phyloP scores from a whole-genome alignment of 2,113 vertebrate species.

The Takifugu flavidus region DNA sequence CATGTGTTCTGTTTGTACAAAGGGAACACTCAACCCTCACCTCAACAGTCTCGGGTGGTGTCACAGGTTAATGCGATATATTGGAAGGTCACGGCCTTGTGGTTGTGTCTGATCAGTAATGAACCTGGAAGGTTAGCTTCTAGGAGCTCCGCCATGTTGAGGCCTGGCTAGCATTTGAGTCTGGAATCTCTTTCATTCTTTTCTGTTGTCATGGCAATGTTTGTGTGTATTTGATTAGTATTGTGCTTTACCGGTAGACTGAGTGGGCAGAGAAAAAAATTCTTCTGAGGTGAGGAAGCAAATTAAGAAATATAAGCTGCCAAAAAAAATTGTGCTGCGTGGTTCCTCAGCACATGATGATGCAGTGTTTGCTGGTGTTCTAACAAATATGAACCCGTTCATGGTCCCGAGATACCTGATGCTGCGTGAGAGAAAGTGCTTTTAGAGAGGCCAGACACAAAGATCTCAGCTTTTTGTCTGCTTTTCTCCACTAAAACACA shows the following conservation, averaged over 20 bases:
- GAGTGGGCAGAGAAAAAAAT: too few relatives aligned
- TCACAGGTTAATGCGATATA: conserved; percentile 21
- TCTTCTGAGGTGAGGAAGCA: conserved; percentile 5
- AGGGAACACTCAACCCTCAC: conserved; percentile 14
- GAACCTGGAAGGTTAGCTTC: conserved; percentile 17
- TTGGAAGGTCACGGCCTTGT: conserved; percentile 1
- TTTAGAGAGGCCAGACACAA: conserved; percentile 30
- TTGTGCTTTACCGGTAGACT: too few relatives aligned
- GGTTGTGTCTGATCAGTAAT: conserved; percentile 12
- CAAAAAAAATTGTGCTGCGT: conserved; percentile 16
- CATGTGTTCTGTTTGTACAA: not conserved
- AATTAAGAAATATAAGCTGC: conserved; percentile 21
- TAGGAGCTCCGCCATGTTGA: conserved; percentile 29
- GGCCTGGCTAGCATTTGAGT: conserved; percentile 30
- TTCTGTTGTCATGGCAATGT: conserved; percentile 6
- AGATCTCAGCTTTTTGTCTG: conserved; percentile 25
- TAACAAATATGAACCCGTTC: conserved; percentile 44
- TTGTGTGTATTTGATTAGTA: conserved; percentile 5
- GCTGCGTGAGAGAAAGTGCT: conserved; percentile 53
- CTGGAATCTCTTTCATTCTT: conserved; percentile 5
- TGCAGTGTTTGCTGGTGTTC: conserved; percentile 28
- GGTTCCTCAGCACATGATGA: conserved; percentile 7
- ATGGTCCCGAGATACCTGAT: conserved; percentile 52
- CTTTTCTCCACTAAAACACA: conserved; percentile 10
- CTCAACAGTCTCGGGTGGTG: not conserved